Conservation (phyloP, 1,140 invertebrate species). For the Drosophila aff. region DNA sequence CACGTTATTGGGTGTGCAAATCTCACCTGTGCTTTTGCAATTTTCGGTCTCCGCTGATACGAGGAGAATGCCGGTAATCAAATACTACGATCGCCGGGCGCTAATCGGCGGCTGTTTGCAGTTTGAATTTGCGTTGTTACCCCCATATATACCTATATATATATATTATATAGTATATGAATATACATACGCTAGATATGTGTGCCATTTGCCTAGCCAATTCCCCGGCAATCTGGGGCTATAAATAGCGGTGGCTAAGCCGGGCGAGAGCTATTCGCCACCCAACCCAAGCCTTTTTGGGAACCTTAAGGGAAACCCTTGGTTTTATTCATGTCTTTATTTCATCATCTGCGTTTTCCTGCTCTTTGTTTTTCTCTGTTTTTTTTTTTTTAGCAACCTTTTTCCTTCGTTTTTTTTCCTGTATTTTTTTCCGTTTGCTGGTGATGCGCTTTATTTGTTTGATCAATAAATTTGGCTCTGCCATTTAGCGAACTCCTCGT, state of each 20-base stretch:
- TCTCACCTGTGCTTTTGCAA: background rate
- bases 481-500: conserved; percentile 43
- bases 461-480: conserved; percentile 72
- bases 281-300: background rate
- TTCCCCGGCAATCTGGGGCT: conserved; percentile 5
- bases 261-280: background rate
- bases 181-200: background rate
- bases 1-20: conserved; percentile 28
- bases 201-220: conserved; percentile 14
- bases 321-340: conserved; percentile 19
- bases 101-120: conserved; percentile 74
- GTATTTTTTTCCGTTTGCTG: background rate
- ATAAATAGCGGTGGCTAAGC: conserved; percentile 32
- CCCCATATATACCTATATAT: conserved; percentile 2
- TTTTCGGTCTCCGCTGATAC: conserved; percentile 52
- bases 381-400: conserved; percentile 10
- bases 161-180: background rate
- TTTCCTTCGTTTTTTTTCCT: background rate
- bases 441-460: conserved; percentile 78
- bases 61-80: conserved; percentile 58
- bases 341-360: conserved; percentile 45
- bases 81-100: conserved; percentile 59
- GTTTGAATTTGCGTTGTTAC: conserved; percentile 63
- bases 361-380: conserved; percentile 15
- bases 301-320: background rate